A percentile compares a stretch with the other conserved stretches of the same genome.
Conservation (phyloP, 1,140 invertebrate species). For the Stegodyphus dumicola region DNA sequence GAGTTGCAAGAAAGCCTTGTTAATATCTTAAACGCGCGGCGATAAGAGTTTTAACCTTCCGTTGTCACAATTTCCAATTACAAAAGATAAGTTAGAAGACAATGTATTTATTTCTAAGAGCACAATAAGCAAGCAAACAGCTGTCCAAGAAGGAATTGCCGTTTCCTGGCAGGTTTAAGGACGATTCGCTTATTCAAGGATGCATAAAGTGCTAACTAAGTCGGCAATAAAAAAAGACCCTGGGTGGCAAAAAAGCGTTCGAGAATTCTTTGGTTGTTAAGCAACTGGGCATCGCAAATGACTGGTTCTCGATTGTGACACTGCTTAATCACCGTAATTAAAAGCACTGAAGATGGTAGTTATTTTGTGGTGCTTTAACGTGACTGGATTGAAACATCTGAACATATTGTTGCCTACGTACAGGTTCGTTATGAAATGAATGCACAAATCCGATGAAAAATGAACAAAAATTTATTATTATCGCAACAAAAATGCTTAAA, state of each 20-base stretch:
- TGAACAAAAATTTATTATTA: too few relatives aligned
- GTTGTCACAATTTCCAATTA: conserved; percentile 1
- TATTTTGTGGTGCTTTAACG: conserved; percentile 11
- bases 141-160: not conserved
- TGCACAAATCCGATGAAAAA: too few relatives aligned
- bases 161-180: not conserved
- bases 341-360: conserved; percentile 25
- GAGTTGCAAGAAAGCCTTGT: not conserved
- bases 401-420: too few relatives aligned
- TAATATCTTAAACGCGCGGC: not conserved
- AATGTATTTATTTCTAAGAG: not conserved
- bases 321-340: conserved; percentile 21
- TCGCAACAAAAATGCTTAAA: too few relatives aligned
- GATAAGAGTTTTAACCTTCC: conserved; percentile 18
- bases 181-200: not conserved
- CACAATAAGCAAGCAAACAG: not conserved
- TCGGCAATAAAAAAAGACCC: not conserved
- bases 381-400: conserved; percentile 20
- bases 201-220: not conserved
- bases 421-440: too few relatives aligned
- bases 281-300: not conserved
- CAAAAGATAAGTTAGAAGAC: conserved; percentile 1
- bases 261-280: not conserved
- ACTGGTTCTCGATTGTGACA: not conserved
- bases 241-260: not conserved